A percentile compares a stretch with the other conserved stretches of the same genome.
Evolutionary conservation across 2,113 vertebrate genomes (phyloP).

Genomic region (Melospiza georgiana): DNA sequence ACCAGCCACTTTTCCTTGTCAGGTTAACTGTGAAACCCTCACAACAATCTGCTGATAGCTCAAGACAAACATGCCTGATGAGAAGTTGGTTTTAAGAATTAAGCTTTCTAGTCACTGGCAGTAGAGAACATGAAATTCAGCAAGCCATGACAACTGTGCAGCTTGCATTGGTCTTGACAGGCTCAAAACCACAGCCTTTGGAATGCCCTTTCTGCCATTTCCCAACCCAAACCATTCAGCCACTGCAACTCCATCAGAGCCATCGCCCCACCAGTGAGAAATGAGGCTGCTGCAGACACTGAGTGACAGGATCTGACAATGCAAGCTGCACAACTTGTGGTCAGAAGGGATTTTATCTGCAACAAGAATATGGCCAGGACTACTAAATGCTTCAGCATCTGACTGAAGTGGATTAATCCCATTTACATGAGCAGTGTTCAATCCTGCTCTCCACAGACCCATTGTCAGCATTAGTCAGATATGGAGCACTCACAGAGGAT

Average conservation of each 20-base stretch:
- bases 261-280: rapidly evolving
- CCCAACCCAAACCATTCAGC: not conserved
- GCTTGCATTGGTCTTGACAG: not conserved
- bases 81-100: not conserved
- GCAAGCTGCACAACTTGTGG: not conserved
- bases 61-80: not conserved
- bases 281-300: not conserved
- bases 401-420: not conserved
- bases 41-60: not conserved
- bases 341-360: not conserved
- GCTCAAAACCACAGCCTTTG: not conserved
- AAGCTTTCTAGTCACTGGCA: not conserved
- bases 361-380: not conserved
- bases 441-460: not conserved
- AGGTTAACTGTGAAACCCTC: not conserved
- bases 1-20: not conserved
- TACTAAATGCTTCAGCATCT: not conserved
- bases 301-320: not conserved
- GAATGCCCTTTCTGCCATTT: not conserved
- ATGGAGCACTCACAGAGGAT: not conserved
- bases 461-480: rapidly evolving
- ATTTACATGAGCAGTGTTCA: not conserved
- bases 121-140: not conserved
- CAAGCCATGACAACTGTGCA: not conserved
- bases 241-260: not conserved